Evolutionary conservation across 2,113 vertebrate species (phyloP), one percentile per base, ranked within the genome.

Genomic region (Heterotis niloticus): DNA sequence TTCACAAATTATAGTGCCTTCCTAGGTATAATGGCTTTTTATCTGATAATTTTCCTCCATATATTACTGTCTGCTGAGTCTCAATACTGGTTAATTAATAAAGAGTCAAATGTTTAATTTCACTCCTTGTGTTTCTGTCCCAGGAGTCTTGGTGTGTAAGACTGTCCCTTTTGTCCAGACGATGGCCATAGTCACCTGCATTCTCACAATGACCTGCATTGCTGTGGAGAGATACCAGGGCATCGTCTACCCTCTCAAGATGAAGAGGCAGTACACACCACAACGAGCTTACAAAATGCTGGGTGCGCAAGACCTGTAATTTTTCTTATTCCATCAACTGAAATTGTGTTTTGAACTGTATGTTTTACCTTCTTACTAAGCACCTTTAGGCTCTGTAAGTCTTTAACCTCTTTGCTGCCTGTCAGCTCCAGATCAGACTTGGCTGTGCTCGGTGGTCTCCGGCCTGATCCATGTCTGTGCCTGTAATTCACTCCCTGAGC

Each of bases 151-250:
- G 65, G 90, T 94, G 64, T 94, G 94, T 81, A 94, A 94, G 84
- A 92, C 92, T 0, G 91, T 94, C 72, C 93, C 94, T 1, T 94
- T 94, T 81, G 90, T 94, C 1, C 94, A 94, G 88, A 94, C 92
- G 4, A 94, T 89, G 4, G 94, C 93, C 64, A 93, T 94, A 14
- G 92, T 94, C 65, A 94, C 91, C 0, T 90, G 94, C 13, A 94
- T 94, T 77, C 90, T 94, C 59, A 94, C 93, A 0, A 94, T 94
- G 94, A 93, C 92, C 34, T 94, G 94, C 82, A 94, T 94, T 44
- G 93, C 94, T 24, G 85, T 94, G 64, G 94, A 94, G 85, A 87
- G 94, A 75, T 93, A 94, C 86, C 91, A 94, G 87, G 94, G 94
- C 29, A 94, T 94, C 51, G 90, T 94, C 20, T 92, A 92, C 80